Percentiles rank a stretch among this genome's conserved stretches.
Conservation (phyloP, 2,113 vertebrate species). For the Theropithecus gelada region DNA sequence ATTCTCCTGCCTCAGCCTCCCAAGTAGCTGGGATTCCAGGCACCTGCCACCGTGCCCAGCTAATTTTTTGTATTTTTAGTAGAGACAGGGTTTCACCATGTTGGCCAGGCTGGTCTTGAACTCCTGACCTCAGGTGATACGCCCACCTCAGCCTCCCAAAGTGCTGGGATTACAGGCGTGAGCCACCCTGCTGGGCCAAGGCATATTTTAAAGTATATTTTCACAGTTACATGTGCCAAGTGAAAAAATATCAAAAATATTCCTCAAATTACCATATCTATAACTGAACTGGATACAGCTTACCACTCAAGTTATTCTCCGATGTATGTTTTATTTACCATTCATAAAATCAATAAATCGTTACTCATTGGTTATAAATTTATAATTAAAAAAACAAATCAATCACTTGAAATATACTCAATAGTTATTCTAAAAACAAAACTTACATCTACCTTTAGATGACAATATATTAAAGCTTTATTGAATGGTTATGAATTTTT, state of each 20-base stretch:
- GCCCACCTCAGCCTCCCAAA: too few relatives aligned
- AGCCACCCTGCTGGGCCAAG: not conserved
- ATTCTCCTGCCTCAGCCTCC: too few relatives aligned
- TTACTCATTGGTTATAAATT: not conserved
- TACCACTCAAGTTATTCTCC: not conserved
- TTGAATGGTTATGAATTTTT: not conserved
- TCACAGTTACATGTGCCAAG: not conserved
- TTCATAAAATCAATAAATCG: not conserved
- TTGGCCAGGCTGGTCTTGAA: too few relatives aligned
- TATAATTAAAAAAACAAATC: slow-evolving; percentile 18
- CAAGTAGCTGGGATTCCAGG: too few relatives aligned
- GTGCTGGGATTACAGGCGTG: too few relatives aligned
- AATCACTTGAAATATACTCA: not conserved
- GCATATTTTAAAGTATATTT: not conserved
- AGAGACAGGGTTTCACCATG: too few relatives aligned
- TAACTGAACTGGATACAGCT: not conserved
- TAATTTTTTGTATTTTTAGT: too few relatives aligned
- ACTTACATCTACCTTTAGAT: not conserved
- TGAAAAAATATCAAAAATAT: not conserved
- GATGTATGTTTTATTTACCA: not conserved
- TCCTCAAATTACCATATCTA: not conserved
- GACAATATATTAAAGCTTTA: not conserved
- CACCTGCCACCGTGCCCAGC: too few relatives aligned
- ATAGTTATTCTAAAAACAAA: not conserved
- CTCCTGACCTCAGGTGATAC: too few relatives aligned